phyloP scores from a whole-genome alignment of 2,113 vertebrate genomes.

The human (Homo sapiens) region GRCh38 chr5:103816501-103817000 shows the following conservation, averaged over 20 bases:
- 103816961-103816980: too few relatives aligned
- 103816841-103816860: background rate
- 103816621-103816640: background rate
- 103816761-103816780: background rate
- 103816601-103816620: background rate
- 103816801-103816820: background rate
- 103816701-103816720: background rate
- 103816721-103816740: background rate
- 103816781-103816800: background rate
- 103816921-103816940: too few relatives aligned
- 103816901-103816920: background rate
- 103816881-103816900: background rate
- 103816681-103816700: background rate
- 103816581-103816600: background rate
- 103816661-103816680: background rate
- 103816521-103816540: background rate
- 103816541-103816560: background rate
- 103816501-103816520: background rate
- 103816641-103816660: background rate
- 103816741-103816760: background rate
- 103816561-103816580: background rate
- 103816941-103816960: too few relatives aligned
- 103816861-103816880: background rate
- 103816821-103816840: background rate
- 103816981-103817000: too few relatives aligned